Base-by-base conservation (phyloP, 2,888 invertebrate species). In the Melanchra persicariae region DNA sequence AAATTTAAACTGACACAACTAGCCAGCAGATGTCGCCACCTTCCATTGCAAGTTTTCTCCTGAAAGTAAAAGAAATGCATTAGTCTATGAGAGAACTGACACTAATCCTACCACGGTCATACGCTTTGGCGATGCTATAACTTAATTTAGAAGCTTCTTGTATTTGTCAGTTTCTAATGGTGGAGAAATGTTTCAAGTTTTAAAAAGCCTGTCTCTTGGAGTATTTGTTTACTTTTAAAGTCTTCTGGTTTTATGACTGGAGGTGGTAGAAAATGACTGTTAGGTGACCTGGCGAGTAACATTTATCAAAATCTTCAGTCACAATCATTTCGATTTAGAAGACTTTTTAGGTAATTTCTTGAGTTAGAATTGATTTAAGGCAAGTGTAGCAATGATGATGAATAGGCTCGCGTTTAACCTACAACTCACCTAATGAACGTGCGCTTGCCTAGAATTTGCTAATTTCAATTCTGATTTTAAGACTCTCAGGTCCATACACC, bases 11-110 rank as follows among this genome's bases (percentile, higher is more conserved):
- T 17, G 57, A 58, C 73, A 61, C 0, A 73, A 74, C 51, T 58
- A 51, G 49, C 62, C 49, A 30, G 19, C 24, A 74, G 66, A 62
- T 58, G 74, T 74, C 52, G 5, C 61, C 26, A 58, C 66, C 22
- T 55, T 49, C n/a, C 51, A 40, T 60, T 71, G 12, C 73, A 24
- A 34, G 22, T 52, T 49, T 45, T n/a, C 51, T 12, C 0, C 30
- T 19, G 0, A 51, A 57, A 49, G 51, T 58, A 51, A 70, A 81
- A 80, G 54, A 77, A 80, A 81, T 77, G 80, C 79, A 80, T 80
- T 80, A 77, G 73, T 68, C 17, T 22, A 22, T 64, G 45, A 51
- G 15, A n/a, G n/a, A 49, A 63, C 17, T 66, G 80, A 64, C 73
- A 37, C 9, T 58, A 73, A 81, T 73, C n/a, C 45, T 65, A 77